These are phyloP conservation scores for Aphelenchoides bicaudatus DNA, from an alignment of 2,888 invertebrate genomes.

Conservation along the genomic window DNA sequence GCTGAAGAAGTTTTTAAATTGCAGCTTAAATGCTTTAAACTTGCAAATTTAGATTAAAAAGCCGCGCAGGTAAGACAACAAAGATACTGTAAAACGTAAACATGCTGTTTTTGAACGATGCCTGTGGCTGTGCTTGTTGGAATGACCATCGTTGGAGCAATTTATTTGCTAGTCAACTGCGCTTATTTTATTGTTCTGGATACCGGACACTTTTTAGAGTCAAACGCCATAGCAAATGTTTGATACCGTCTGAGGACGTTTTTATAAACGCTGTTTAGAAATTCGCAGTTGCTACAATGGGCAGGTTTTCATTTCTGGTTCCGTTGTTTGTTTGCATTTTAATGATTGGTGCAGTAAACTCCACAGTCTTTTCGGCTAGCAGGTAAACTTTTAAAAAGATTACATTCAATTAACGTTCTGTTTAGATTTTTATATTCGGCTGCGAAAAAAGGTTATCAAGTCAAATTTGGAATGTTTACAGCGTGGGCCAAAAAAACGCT, in stretches of 20 bases:
- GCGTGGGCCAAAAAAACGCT: too few species aligned
- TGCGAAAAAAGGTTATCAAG: conserved; percentile 43
- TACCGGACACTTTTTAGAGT: conserved; percentile 30
- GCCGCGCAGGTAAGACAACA: too few species aligned
- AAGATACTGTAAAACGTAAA: background rate
- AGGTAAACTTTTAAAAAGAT: conserved; percentile 32
- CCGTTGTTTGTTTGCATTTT: conserved; percentile 51
- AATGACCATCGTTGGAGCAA: conserved; percentile 44
- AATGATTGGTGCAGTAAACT: conserved; percentile 50
- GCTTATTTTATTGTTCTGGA: conserved; percentile 47
- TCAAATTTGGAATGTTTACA: too few species aligned
- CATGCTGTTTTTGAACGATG: conserved; percentile 39
- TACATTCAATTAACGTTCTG: too few species aligned
- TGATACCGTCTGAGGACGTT: background rate
- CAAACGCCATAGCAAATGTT: conserved; percentile 19
- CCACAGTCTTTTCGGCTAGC: conserved; percentile 54
- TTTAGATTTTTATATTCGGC: conserved; percentile 52
- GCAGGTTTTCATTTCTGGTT: conserved; percentile 28
- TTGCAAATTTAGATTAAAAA: too few species aligned
- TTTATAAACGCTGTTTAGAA: background rate
- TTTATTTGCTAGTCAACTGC: conserved; percentile 49
- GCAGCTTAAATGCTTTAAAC: background rate
- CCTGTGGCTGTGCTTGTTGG: conserved; percentile 53
- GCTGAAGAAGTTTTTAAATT: conserved; percentile 47
- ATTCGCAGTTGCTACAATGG: conserved; percentile 14